Conservation (phyloP, 2,888 invertebrate species). For the Petrolisthes cinctipes region DNA sequence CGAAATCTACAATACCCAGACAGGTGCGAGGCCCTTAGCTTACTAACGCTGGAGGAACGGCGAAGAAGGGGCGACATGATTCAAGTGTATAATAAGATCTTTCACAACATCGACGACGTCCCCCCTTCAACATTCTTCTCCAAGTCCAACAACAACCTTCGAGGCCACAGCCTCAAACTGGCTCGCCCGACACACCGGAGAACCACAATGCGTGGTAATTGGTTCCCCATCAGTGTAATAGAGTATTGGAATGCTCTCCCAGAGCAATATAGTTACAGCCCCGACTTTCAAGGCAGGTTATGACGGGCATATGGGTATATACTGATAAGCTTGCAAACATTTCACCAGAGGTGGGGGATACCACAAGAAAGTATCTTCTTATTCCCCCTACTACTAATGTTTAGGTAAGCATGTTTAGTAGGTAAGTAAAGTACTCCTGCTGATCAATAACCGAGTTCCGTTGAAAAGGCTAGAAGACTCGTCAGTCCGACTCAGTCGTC, state of each 20-base stretch:
- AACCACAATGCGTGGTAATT: neutral
- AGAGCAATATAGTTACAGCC: slow-evolving; percentile 1
- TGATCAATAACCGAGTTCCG: no score
- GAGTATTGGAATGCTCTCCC: slow-evolving; percentile 1
- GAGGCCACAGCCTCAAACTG: neutral
- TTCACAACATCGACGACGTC: neutral
- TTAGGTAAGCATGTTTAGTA: no score
- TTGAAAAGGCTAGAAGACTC: no score
- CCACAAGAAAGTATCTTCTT: slow-evolving; percentile 18
- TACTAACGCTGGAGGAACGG: neutral
- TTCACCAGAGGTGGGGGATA: slow-evolving; percentile 9
- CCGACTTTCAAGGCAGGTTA: neutral
- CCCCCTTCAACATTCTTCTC: neutral
- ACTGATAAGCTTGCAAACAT: neutral
- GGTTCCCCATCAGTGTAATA: neutral
- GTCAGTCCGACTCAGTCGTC: no score
- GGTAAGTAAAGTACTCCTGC: no score
- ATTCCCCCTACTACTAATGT: slow-evolving; percentile 4
- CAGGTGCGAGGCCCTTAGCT: neutral
- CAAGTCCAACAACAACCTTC: neutral
- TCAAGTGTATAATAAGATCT: neutral
- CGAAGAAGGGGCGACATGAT: slow-evolving; percentile 1
- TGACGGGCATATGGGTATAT: neutral
- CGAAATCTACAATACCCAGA: neutral
- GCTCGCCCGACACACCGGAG: neutral